Percentiles rank a stretch among this genome's conserved stretches.
These are phyloP conservation scores for Kuschelorhynchus macadamiae DNA, from an alignment of 2,888 invertebrate genomes.

Conservation along the genomic window DNA sequence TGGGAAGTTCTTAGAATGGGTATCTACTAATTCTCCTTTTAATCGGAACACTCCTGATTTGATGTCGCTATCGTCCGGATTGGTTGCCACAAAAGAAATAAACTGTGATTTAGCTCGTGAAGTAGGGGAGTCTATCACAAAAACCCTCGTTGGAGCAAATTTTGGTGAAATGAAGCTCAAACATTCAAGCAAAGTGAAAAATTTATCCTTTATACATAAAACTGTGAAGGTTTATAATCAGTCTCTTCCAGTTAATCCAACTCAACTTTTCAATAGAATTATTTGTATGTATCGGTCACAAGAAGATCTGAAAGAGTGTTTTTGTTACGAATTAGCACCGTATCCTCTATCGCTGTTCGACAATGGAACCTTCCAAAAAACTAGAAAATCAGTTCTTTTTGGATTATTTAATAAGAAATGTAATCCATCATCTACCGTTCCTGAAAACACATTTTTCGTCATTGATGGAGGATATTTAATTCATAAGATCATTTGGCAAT, in stretches of 20 bases:
- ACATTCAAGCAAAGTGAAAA: neutral
- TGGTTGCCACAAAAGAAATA: neutral
- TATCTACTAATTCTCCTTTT: too few species aligned
- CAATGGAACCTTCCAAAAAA: neutral
- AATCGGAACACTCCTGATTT: too few species aligned
- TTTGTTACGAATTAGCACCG: neutral
- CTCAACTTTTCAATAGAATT: slow-evolving; percentile 2
- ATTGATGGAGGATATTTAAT: neutral
- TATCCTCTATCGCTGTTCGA: neutral
- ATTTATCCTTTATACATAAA: neutral
- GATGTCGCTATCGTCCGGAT: neutral
- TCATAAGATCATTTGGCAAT: slow-evolving; percentile 1
- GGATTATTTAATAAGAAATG: too few species aligned
- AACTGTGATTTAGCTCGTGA: neutral
- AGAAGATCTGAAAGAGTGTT: neutral
- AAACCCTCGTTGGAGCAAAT: neutral
- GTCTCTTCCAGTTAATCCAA: slow-evolving; percentile 1
- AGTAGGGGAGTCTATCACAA: neutral
- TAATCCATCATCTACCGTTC: slow-evolving; percentile 6
- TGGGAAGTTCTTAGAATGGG: too few species aligned
- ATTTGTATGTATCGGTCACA: neutral
- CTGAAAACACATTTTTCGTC: slow-evolving; percentile 9
- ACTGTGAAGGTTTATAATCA: neutral
- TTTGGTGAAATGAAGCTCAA: slow-evolving; percentile 1
- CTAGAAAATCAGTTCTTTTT: slow-evolving; percentile 3